Evolutionary conservation across 92 coral and sea anemone species (phyloP), one percentile per base, ranked within the genome.

Genomic region (Siderastrea siderea): DNA sequence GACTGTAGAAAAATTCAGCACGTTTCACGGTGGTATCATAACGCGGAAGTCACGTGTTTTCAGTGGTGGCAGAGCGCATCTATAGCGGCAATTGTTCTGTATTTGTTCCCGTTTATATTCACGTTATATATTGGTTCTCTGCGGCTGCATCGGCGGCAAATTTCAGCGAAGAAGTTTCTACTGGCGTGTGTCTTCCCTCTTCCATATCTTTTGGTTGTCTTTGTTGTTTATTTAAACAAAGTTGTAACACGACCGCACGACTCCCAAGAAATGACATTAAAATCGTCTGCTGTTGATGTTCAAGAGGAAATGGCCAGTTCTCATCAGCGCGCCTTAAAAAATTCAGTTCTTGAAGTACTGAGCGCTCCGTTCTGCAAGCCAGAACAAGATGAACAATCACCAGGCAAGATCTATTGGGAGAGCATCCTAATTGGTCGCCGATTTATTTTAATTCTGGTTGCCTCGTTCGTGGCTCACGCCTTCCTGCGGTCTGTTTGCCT

Each of bases 361-460:
- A 62, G 65, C 26, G 93, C 81, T 12, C 90, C 90, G 26, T 90
- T 90, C n/a, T 59, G 70, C 70, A 68, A 85, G 50, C 76, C 86
- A 4, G 10, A 52, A 15, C 15, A 50, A 12, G 67, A n/a, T 16
- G 53, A 55, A 14, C 38, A 6, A 8, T 46, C 69, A 14, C 51
- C 16, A 48, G 90, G 93, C 48, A 66, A 43, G 47, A 75, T 90
- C 53, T 74, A 90, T 74, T 90, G 93, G 93, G 93, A 90, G 38
- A 64, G 90, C 52, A 73, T 85, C 53, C 86, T 90, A 17, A 85
- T 90, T 53, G 93, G 91, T 67, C 82, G 93, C 4, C 93, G 93
- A 44, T 85, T 90, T 47, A 45, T 79, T 48, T 79, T 90, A 11
- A 90, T 90, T 38, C 19, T 79, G 19, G 57, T 85, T 54, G 69